phyloP scores from a whole-genome alignment of 1,140 invertebrate genomes.

The Triops longicaudatus region DNA sequence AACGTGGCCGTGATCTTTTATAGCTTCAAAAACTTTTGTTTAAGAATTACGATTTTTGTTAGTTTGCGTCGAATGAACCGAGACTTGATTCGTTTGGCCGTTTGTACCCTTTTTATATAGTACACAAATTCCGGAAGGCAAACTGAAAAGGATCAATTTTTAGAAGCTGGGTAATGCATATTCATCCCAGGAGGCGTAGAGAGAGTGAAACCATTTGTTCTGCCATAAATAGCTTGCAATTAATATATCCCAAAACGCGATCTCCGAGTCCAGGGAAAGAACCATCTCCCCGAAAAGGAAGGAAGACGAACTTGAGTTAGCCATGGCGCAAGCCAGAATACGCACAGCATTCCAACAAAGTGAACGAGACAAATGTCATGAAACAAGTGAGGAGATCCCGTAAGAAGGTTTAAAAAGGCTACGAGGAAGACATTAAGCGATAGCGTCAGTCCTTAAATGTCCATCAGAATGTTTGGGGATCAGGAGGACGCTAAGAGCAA shows the following conservation, averaged over 20 bases:
- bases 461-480: background rate
- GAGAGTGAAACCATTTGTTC: background rate
- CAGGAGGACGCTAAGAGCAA: too few relatives aligned
- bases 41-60: too few relatives aligned
- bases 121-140: background rate
- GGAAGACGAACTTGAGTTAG: background rate
- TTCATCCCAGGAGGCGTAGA: background rate
- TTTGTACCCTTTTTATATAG: background rate
- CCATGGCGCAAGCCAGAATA: background rate
- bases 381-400: background rate
- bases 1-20: too few relatives aligned
- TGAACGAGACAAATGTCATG: background rate
- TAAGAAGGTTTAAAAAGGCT: background rate
- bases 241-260: background rate
- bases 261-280: background rate
- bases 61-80: too few relatives aligned
- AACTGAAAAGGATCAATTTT: background rate
- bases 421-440: background rate
- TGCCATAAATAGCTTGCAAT: background rate
- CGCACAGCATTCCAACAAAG: background rate
- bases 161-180: background rate
- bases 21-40: too few relatives aligned
- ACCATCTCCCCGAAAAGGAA: background rate
- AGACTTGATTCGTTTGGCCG: background rate
- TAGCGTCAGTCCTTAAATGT: background rate